Base-by-base conservation (phyloP, 2,797 vertebrate genomes). In the Thunnus albacares region DNA sequence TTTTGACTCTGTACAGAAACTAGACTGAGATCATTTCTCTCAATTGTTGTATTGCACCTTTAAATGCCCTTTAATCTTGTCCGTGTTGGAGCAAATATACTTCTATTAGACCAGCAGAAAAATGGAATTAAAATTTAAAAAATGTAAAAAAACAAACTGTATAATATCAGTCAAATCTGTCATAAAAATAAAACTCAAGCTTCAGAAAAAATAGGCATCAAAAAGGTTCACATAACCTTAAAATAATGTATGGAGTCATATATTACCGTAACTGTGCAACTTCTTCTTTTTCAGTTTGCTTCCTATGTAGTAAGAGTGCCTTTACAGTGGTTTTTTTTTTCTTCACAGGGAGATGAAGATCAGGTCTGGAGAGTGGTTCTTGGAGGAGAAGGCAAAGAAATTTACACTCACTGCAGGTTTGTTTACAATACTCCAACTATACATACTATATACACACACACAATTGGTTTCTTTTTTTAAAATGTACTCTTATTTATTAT, bases 281-380 rank as follows among this genome's bases (percentile, higher is more conserved):
- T 5, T 43, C 8, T 59, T 41, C 20, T 66, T 58, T n/a, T 17
- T 51, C 45, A 52, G 33, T 59, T 8, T 22, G 22, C n/a, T 24
- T 1, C n/a, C 18, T 15, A 4, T 56, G 1, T 55, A 3, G 15
- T 4, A 1, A 14, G 2, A 1, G 1, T 47, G 49, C 58, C 18
- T 35, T 5, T 28, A 1, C 7, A 2, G 26, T 63, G 30, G 56
- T 33, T 62, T n/a, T 24, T 24, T 24, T 71, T 5, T 18, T 60
- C 63, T 82, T 92, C 89, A 24, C 94, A 99, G 98, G 90, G 96
- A 97, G 3, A 80, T 98, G 79, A 99, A 97, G 93, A 89, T 97
- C 88, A 96, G 96, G 82, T 96, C 97, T 58, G 98, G 97, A 58
- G 97, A 99, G 15, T 99, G 98, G 98, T 99, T 99, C 91, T 91